A percentile compares a stretch with the other conserved stretches of the same genome.
Conservation (phyloP, 1,140 invertebrate genomes). For the Teleopsis dalmanni region DNA sequence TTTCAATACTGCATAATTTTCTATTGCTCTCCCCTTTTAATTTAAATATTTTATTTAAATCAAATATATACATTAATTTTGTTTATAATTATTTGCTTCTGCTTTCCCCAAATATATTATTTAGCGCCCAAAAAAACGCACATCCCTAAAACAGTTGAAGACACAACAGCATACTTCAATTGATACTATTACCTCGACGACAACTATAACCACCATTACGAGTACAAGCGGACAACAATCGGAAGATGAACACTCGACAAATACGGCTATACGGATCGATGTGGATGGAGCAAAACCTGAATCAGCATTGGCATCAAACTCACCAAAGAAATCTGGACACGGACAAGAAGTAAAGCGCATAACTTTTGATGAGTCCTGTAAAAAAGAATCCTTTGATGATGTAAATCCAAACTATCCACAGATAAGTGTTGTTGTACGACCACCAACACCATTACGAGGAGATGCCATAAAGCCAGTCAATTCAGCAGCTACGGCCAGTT, state of each 20-base stretch:
- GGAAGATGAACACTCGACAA: conserved; percentile 38
- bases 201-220: not conserved
- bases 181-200: conserved; percentile 12
- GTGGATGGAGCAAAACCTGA: conserved; percentile 21
- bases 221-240: conserved; percentile 15
- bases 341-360: conserved; percentile 45
- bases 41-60: no score
- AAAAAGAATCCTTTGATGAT: conserved; percentile 46
- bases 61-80: no score
- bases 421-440: conserved; percentile 62
- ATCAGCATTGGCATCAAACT: conserved; percentile 25
- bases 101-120: no score
- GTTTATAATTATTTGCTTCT: no score
- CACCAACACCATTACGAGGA: conserved; percentile 55
- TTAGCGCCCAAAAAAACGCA: conserved; percentile 42
- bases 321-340: conserved; percentile 36
- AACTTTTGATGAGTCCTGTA: conserved; percentile 45
- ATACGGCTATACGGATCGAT: conserved; percentile 36
- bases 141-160: conserved; percentile 32
- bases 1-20: no score
- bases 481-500: conserved; percentile 14
- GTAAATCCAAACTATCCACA: conserved; percentile 47
- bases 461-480: conserved; percentile 26
- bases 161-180: conserved; percentile 40
- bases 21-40: no score